Percentiles rank a stretch among this genome's conserved stretches.
These are phyloP conservation scores for Hydrozoanthus gracilis DNA, from an alignment of 92 coral and sea anemone genomes.

Conservation along the genomic window DNA sequence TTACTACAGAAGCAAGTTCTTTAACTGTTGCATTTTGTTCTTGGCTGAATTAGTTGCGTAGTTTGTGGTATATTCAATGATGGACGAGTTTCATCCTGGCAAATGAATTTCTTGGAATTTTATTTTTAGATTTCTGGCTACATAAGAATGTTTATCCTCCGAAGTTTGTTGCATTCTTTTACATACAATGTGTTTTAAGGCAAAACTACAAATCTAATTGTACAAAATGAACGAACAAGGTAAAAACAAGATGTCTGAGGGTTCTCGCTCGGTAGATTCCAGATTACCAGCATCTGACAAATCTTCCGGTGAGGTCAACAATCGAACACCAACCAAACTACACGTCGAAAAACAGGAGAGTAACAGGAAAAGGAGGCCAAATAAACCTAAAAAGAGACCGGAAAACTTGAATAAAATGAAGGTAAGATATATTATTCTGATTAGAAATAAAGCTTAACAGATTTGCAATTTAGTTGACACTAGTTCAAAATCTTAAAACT, in stretches of 20 bases:
- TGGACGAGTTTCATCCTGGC: not conserved
- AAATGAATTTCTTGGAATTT: slow-evolving; percentile 24
- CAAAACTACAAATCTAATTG: not conserved
- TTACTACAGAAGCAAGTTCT: not conserved
- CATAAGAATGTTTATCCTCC: not conserved
- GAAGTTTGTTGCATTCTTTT: not conserved
- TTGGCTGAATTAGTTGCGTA: not conserved
- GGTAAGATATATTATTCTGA: too few species aligned
- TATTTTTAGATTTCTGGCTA: not conserved
- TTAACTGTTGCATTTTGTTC: not conserved
- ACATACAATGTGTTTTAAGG: slow-evolving; percentile 18
- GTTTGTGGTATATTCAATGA: not conserved
- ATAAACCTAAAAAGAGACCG: not conserved
- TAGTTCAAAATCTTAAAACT: too few species aligned
- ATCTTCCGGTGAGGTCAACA: not conserved
- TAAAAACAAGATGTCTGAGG: slow-evolving; percentile 8
- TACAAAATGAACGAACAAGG: slow-evolving; percentile 24
- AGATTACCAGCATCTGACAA: not conserved
- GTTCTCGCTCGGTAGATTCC: not conserved
- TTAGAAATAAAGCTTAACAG: too few species aligned
- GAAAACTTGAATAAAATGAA: too few species aligned
- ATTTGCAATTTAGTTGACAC: too few species aligned
- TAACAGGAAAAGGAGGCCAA: slow-evolving; percentile 5
- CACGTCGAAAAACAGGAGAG: not conserved
- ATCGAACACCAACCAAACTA: not conserved